Conservation (phyloP, 1,140 invertebrate genomes). For the Nylanderia fulva region DNA sequence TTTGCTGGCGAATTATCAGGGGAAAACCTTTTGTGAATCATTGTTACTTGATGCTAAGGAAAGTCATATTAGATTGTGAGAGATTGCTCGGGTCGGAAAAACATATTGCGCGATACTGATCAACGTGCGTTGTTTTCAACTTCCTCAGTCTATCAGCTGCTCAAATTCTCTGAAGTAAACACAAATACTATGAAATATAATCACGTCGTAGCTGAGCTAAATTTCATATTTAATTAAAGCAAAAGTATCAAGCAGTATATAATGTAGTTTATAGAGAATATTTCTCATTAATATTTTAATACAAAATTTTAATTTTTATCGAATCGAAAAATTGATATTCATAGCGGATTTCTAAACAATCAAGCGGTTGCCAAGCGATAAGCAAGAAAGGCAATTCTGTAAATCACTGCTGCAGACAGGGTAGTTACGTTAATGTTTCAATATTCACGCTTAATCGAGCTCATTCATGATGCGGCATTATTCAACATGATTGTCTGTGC, state of each 20-base stretch:
- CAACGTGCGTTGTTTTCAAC: conserved; percentile 14
- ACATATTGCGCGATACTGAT: not conserved
- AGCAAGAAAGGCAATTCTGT: conserved; percentile 70
- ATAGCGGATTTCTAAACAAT: conserved; percentile 30
- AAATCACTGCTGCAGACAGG: conserved; percentile 69
- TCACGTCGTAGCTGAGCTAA: not conserved
- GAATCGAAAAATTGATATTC: conserved; percentile 47
- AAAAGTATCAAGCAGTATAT: not conserved
- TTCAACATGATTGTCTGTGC: conserved; percentile 35
- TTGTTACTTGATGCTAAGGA: not conserved
- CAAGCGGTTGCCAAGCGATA: conserved; percentile 50
- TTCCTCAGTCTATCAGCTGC: not conserved
- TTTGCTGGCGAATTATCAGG: conserved; percentile 29
- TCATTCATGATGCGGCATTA: conserved; percentile 60
- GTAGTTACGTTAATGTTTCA: conserved; percentile 71
- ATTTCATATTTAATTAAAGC: not conserved
- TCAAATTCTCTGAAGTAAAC: not conserved
- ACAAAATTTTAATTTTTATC: too few species aligned
- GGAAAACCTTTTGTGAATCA: conserved; percentile 36
- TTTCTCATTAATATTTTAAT: conserved; percentile 23
- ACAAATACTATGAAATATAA: not conserved
- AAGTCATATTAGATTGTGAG: not conserved
- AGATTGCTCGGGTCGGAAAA: not conserved
- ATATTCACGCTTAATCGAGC: conserved; percentile 72
- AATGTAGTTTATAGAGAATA: not conserved